phyloP scores from a whole-genome alignment of 2,888 invertebrate species.

The Drosophila colorata region DNA sequence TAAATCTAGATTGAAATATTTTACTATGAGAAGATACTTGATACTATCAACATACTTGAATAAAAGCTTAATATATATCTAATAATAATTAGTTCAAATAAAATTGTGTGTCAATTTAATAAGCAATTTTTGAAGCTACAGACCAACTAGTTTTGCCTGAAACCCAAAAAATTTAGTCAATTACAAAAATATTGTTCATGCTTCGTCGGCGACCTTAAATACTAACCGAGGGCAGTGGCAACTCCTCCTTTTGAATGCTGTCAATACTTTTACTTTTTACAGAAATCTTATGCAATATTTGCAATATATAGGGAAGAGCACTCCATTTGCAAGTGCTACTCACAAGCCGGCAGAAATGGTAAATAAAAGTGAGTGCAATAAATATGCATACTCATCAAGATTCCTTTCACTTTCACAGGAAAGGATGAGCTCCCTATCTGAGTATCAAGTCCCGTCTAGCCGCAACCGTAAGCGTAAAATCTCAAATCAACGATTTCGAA shows the following conservation, averaged over 20 bases:
- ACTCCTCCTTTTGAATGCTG: conserved; percentile 10
- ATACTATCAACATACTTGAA: no score
- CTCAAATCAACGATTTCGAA: conserved; percentile 31
- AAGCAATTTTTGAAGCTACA: no score
- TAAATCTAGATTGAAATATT: no score
- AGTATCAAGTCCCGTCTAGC: conserved; percentile 28
- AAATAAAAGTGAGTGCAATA: conserved; percentile 60
- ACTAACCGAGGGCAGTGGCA: conserved; percentile 20
- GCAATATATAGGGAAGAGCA: conserved; percentile 58
- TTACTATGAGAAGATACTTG: no score
- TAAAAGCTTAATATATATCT: no score
- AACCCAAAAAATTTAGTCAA: no score
- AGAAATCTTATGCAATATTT: conserved; percentile 66
- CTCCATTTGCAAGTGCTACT: conserved; percentile 48
- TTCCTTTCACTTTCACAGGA: conserved; percentile 72
- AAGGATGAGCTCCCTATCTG: conserved; percentile 57
- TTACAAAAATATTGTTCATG: conserved; percentile 11
- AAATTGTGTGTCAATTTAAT: no score
- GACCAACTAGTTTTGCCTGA: no score
- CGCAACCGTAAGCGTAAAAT: conserved; percentile 6
- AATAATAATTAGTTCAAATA: no score
- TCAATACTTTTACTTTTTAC: conserved; percentile 67
- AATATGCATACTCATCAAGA: conserved; percentile 70
- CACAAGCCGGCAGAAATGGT: conserved; percentile 30
- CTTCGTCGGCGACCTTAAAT: conserved; percentile 17